Evolutionary conservation across 2,888 invertebrate genomes (phyloP).

Genomic region (Drosophila suboccidentalis): DNA sequence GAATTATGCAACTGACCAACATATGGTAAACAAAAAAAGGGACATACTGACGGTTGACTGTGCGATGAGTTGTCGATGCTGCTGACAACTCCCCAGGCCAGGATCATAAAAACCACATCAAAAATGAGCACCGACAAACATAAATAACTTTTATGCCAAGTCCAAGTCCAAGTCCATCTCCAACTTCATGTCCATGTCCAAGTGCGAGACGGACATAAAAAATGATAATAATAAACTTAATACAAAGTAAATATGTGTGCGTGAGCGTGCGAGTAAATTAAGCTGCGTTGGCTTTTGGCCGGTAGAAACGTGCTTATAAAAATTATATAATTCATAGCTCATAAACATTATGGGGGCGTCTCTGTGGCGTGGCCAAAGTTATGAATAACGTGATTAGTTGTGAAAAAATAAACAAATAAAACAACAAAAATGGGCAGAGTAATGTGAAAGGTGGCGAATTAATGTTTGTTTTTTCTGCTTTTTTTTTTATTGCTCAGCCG

Average conservation of each 20-base stretch:
- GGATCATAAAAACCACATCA: constrained; percentile 74
- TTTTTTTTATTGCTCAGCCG: constrained; percentile 40
- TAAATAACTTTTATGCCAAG: constrained; percentile 71
- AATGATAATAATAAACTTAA: constrained; percentile 82
- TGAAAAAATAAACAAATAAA: constrained; percentile 39
- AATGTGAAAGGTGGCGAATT: constrained; percentile 47
- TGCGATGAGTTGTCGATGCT: constrained; percentile 34
- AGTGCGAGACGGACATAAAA: constrained; percentile 60
- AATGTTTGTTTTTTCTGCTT: constrained; percentile 8
- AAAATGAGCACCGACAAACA: constrained; percentile 71
- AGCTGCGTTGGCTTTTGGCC: constrained; percentile 62
- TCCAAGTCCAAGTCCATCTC: constrained; percentile 20
- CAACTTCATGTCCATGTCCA: constrained; percentile 15
- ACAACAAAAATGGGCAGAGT: constrained; percentile 9
- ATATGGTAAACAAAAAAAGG: constrained; percentile 43
- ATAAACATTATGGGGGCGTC: constrained; percentile 69
- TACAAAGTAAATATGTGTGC: constrained; percentile 76
- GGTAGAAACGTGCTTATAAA: constrained; percentile 74
- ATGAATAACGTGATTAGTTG: constrained; percentile 82
- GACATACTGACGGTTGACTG: constrained; percentile 20
- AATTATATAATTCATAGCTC: constrained; percentile 82
- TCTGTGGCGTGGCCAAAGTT: constrained; percentile 62
- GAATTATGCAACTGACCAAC: constrained; percentile 71
- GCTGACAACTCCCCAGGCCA: constrained; percentile 48
- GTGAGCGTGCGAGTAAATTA: constrained; percentile 76